Conservation (phyloP, 2,113 vertebrate genomes). For the Gymnobelideus leadbeateri region DNA sequence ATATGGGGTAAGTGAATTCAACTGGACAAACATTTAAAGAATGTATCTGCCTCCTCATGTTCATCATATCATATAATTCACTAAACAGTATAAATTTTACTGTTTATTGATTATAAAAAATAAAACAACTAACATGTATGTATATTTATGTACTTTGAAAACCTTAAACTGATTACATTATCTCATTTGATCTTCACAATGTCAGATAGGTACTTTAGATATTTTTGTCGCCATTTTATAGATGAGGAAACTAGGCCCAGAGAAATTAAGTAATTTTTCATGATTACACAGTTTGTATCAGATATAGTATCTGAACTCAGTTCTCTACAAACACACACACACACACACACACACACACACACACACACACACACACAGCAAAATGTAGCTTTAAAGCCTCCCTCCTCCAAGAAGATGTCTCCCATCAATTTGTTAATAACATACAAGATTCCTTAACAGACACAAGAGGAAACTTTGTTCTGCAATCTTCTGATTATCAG, state of each 20-base stretch:
- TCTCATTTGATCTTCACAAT: background rate
- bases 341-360: background rate
- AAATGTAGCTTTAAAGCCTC: background rate
- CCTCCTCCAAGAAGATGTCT: background rate
- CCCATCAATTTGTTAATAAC: background rate
- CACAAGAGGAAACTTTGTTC: background rate
- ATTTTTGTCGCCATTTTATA: background rate
- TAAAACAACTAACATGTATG: background rate
- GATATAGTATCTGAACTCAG: background rate
- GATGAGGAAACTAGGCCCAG: background rate
- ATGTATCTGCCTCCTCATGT: background rate
- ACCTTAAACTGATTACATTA: background rate
- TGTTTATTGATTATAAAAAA: background rate
- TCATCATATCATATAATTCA: background rate
- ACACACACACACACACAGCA: background rate
- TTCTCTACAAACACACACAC: background rate
- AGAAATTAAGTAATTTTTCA: background rate
- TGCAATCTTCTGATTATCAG: background rate
- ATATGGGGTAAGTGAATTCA: background rate
- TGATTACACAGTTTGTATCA: background rate
- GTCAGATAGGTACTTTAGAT: background rate
- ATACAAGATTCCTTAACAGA: background rate
- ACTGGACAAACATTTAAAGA: background rate
- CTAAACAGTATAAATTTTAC: background rate
- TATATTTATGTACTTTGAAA: background rate